Conservation (phyloP, 2,888 invertebrate species). For the Eutolmus rufibarbis region DNA sequence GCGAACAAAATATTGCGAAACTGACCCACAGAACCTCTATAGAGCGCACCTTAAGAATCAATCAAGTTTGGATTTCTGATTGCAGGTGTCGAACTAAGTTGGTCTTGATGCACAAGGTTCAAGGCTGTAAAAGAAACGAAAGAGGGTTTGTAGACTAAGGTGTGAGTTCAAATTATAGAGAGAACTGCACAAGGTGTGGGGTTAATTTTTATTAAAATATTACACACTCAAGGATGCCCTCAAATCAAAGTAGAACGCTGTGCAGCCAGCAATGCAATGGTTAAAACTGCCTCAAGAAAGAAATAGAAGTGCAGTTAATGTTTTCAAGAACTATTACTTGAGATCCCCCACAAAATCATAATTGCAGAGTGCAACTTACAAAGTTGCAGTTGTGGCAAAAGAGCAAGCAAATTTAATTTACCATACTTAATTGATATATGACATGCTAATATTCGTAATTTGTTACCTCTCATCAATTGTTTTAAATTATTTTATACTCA, state of each 20-base stretch:
- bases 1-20: constrained; percentile 1
- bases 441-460: not conserved
- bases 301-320: not conserved
- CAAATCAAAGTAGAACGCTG: not conserved
- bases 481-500: not conserved
- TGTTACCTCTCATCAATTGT: not conserved
- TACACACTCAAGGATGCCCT: not conserved
- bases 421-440: not conserved
- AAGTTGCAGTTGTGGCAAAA: not conserved
- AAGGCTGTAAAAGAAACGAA: not conserved
- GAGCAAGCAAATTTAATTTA: not conserved
- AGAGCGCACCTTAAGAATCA: not conserved
- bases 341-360: not conserved
- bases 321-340: not conserved
- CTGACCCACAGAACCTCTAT: not conserved
- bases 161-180: not conserved
- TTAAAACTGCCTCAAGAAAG: not conserved
- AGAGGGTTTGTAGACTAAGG: not conserved
- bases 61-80: not conserved
- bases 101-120: constrained; percentile 5
- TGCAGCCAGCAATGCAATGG: not conserved
- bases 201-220: not conserved
- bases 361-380: not conserved
- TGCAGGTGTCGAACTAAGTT: not conserved
- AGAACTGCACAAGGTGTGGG: not conserved